phyloP scores from a whole-genome alignment of 1,140 invertebrate species.

The Bicyclus anynana region DNA sequence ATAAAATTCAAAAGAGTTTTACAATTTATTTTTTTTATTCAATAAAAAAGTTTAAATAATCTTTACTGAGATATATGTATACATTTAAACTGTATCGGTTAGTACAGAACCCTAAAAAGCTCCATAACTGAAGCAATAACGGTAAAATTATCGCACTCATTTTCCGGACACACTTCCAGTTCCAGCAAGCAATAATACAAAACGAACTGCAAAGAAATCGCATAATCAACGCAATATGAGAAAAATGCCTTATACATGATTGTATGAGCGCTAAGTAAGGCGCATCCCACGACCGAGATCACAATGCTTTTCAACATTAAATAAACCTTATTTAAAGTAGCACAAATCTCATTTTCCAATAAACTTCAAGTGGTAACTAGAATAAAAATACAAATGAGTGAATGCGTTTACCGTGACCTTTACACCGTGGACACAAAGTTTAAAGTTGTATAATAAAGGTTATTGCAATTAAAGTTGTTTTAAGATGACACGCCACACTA shows the following conservation, averaged over 20 bases:
- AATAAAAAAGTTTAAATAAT: too few species aligned
- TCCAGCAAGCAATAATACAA: conserved; percentile 11
- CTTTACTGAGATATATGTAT: too few species aligned
- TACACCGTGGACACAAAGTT: conserved; percentile 1
- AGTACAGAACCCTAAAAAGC: background rate
- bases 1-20: too few species aligned
- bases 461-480: conserved; percentile 3
- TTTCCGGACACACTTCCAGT: conserved; percentile 20
- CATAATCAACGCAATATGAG: conserved; percentile 23
- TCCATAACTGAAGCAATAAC: background rate
- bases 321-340: background rate
- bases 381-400: background rate
- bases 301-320: background rate
- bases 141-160: conserved; percentile 6
- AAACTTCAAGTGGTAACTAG: background rate
- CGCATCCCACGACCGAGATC: conserved; percentile 20
- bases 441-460: conserved; percentile 5
- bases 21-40: too few species aligned
- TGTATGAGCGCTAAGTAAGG: conserved; percentile 13
- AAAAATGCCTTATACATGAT: conserved; percentile 20
- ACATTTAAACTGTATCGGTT: too few species aligned
- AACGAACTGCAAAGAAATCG: conserved; percentile 19
- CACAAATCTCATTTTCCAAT: background rate
- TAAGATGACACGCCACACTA: conserved; percentile 14
- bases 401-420: background rate